These are phyloP conservation scores for Corapipo altera DNA, from an alignment of 2,113 vertebrate species.

Conservation along the genomic window DNA sequence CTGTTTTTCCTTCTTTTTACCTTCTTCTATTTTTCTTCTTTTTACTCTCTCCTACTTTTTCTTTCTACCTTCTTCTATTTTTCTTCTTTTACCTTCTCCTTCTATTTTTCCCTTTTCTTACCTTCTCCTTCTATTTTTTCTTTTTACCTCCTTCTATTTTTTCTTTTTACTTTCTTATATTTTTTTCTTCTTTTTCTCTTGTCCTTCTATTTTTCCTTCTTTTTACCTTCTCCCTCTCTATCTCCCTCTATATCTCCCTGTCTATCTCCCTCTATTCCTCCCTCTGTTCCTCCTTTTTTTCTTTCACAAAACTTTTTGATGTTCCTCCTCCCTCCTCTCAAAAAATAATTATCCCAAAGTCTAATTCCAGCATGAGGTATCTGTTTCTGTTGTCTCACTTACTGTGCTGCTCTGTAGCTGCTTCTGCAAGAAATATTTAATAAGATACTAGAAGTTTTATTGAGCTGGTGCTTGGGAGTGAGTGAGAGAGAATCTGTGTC, in stretches of 20 bases:
- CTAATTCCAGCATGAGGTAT: neutral
- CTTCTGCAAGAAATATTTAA: neutral
- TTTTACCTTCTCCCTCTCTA: neutral
- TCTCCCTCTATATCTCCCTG: neutral
- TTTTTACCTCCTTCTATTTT: neutral
- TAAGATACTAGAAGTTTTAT: accelerated
- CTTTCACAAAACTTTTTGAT: neutral
- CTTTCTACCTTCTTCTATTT: too few relatives aligned
- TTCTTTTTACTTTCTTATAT: too few relatives aligned
- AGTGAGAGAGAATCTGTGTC: neutral
- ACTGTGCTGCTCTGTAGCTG: neutral
- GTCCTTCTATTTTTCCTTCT: too few relatives aligned
- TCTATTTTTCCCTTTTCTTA: too few relatives aligned
- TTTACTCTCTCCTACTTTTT: too few relatives aligned
- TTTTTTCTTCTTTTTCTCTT: too few relatives aligned
- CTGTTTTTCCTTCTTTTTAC: too few relatives aligned
- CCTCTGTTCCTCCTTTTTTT: neutral
- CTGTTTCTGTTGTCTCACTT: neutral
- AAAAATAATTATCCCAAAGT: too few relatives aligned
- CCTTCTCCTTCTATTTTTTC: neutral
- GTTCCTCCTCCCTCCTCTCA: neutral
- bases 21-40: too few relatives aligned
- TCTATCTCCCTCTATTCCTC: neutral
- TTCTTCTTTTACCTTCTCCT: too few relatives aligned
- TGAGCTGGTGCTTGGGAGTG: accelerated